phyloP scores from a whole-genome alignment of 2,888 invertebrate genomes.

The Aspidiotus destructor region DNA sequence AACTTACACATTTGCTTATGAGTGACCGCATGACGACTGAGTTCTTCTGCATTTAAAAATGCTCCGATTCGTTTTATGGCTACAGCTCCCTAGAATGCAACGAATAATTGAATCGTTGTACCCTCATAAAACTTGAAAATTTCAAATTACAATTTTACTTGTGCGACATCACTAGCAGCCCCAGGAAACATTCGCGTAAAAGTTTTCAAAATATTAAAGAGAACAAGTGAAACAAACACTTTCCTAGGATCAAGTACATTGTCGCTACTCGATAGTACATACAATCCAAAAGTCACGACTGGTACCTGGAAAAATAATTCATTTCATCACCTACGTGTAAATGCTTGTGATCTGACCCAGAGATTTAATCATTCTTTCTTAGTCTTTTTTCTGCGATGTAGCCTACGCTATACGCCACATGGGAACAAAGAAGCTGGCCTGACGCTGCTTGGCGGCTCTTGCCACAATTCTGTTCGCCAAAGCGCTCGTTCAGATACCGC shows the following conservation, averaged over 20 bases:
- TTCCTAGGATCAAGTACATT: conserved; percentile 74
- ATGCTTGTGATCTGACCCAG: too few species aligned
- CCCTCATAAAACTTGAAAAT: too few species aligned
- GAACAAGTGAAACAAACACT: conserved; percentile 91
- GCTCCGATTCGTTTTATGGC: conserved; percentile 49
- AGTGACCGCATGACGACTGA: conserved; percentile 44
- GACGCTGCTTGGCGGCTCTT: too few species aligned
- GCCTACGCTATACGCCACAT: too few species aligned
- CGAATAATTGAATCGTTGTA: too few species aligned
- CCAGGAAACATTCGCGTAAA: conserved; percentile 94
- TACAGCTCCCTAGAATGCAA: conserved; percentile 43
- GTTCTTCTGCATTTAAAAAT: conserved; percentile 49
- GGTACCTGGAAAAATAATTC: too few species aligned
- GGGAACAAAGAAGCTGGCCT: too few species aligned
- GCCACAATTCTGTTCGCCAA: too few species aligned
- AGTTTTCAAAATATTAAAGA: conserved; percentile 94
- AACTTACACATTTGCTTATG: conserved; percentile 41
- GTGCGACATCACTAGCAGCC: conserved; percentile 72
- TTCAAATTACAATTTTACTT: conserved; percentile 57
- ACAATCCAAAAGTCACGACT: conserved; percentile 79
- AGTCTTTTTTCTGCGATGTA: too few species aligned
- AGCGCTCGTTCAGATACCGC: too few species aligned
- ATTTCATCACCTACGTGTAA: too few species aligned
- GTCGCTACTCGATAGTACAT: conserved; percentile 73
- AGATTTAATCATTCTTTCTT: too few species aligned